Conservation (phyloP, 2,113 vertebrate genomes). For the Anolis carolinensis region DNA sequence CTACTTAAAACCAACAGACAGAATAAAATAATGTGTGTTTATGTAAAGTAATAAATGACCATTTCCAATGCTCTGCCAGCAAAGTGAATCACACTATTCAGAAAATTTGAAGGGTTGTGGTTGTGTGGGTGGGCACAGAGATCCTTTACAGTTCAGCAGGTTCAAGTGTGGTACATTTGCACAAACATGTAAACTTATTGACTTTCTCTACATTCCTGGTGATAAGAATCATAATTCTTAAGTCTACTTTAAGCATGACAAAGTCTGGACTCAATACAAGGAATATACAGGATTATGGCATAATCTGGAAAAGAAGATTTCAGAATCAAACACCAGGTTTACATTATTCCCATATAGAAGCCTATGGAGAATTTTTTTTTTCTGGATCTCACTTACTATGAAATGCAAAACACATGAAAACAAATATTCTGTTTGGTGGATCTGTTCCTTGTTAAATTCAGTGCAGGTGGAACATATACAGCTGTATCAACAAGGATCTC, state of each 20-base stretch:
- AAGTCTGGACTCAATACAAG: background rate
- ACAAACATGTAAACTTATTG: no score
- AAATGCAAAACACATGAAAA: background rate
- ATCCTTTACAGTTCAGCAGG: no score
- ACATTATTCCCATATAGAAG: background rate
- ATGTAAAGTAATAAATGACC: no score
- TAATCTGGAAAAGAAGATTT: background rate
- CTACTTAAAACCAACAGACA: no score
- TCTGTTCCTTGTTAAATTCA: constrained; percentile 11
- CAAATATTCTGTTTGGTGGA: background rate
- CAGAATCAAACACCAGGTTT: background rate
- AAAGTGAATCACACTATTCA: no score
- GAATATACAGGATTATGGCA: background rate
- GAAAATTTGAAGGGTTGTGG: no score
- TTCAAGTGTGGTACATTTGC: no score
- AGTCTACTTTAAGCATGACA: background rate
- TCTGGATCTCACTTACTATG: no score
- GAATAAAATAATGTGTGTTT: no score
- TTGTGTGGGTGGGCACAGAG: no score
- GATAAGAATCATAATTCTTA: background rate
- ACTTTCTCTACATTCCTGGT: no score
- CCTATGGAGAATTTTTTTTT: background rate
- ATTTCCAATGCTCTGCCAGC: no score
- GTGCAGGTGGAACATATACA: constrained; percentile 37
- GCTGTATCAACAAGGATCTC: constrained; percentile 62